Base-by-base conservation (phyloP, 2,797 vertebrate species). In the Aselliscus stoliczkanus region DNA sequence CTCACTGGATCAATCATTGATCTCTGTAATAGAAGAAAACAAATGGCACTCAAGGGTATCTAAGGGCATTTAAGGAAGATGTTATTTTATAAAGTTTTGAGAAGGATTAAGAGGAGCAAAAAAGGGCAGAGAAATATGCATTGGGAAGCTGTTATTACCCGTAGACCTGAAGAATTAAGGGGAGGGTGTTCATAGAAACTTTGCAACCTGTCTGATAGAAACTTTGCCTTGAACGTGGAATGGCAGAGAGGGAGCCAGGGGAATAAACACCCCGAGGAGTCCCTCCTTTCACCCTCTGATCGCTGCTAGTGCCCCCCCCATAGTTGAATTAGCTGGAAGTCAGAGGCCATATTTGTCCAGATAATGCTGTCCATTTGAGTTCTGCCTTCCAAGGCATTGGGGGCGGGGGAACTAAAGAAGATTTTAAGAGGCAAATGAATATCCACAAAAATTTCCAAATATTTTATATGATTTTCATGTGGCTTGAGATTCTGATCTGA, bases 181-280 rank as follows among this genome's bases (percentile, higher is more conserved):
- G 42, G 7, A 75, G 11, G 17, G 20, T 79, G 13, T 31, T 92
- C 70, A 56, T 13, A 79, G 14, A 13, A 76, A 60, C 21, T 76
- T 27, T 44, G 21, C 52, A 21, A 21, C 4, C 37, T 79, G 37
- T 69, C 29, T 62, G 67, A 52, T 25, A 44, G 17, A 87, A 39
- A 0, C 14, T 85, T 81, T 50, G 67, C 44, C 67, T 54, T 88
- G 80, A 17, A 13, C 15, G 50, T 67, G 34, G 9, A 10, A 12
- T 0, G 0, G 1, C 7, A 72, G 25, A 4, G 50, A 81, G 21
- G 47, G 3, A 91, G 4, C 4, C 12, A 10, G 39, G 7, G 4
- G 2, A 39, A 15, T 73, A 15, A 27, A 29, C 29, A 62, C 27
- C 20, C 5, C 18, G 29, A 65, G 29, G 9, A 20, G 1, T 37